Evolutionary conservation across 1,140 invertebrate genomes (phyloP).

Genomic region (Magallana ariakensis): DNA sequence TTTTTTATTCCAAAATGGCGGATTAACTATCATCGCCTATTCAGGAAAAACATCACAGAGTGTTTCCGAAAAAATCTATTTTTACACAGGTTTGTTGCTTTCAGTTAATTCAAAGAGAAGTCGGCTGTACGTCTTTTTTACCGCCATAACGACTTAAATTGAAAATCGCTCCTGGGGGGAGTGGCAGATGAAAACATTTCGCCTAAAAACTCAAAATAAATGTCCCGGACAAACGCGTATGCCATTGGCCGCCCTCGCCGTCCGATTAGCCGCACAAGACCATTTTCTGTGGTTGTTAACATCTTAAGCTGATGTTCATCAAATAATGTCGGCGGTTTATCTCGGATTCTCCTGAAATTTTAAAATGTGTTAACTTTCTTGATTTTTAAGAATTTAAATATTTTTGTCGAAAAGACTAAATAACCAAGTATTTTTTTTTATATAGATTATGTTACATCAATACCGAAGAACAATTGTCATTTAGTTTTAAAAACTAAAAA

Average conservation of each 20-base stretch:
- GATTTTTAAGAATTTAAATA: too few species aligned
- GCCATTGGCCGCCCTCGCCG: conserved; percentile 10
- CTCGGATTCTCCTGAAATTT: too few species aligned
- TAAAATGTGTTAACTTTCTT: too few species aligned
- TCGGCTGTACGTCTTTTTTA: background rate
- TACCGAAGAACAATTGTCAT: too few species aligned
- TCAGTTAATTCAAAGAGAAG: conserved; percentile 2
- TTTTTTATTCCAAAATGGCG: conserved; percentile 30
- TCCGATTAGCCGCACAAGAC: conserved; percentile 12
- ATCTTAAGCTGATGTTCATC: background rate
- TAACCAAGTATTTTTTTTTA: too few species aligned
- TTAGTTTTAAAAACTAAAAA: too few species aligned
- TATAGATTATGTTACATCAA: too few species aligned
- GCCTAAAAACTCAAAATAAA: conserved; percentile 26
- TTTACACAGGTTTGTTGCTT: conserved; percentile 27
- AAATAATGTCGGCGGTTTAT: too few species aligned
- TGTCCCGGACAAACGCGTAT: background rate
- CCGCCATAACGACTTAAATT: background rate
- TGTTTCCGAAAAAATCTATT: conserved; percentile 26
- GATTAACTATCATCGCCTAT: conserved; percentile 16
- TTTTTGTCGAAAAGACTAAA: too few species aligned
- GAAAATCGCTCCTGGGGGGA: background rate
- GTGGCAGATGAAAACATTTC: conserved; percentile 27
- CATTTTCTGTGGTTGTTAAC: background rate
- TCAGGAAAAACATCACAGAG: background rate